Conservation (phyloP, 2,113 vertebrate species). For the Asarcornis scutulata region DNA sequence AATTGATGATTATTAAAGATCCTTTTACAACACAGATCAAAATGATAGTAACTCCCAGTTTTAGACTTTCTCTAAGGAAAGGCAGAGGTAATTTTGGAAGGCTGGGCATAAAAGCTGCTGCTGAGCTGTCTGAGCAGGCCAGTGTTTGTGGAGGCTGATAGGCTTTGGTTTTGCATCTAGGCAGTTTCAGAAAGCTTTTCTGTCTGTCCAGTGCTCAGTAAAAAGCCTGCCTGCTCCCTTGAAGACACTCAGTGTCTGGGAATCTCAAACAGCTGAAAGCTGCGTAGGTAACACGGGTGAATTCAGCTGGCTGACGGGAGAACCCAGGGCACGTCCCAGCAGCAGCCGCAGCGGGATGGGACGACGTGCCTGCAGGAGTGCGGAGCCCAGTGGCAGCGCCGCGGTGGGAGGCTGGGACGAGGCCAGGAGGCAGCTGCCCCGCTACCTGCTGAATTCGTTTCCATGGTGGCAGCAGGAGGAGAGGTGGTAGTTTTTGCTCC, state of each 20-base stretch:
- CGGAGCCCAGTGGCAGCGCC: neutral
- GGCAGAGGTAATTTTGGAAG: neutral
- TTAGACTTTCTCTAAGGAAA: neutral
- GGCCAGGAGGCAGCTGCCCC: neutral
- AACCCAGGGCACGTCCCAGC: neutral
- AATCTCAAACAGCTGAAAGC: neutral
- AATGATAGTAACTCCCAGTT: neutral
- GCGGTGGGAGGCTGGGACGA: neutral
- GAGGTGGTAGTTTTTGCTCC: constrained; percentile 1
- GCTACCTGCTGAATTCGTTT: neutral
- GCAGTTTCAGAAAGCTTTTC: neutral
- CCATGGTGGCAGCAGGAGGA: neutral
- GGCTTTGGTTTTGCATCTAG: neutral
- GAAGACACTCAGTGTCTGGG: neutral
- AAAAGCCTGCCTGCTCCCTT: neutral
- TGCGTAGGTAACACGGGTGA: neutral
- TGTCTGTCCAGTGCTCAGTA: neutral
- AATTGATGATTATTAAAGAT: neutral
- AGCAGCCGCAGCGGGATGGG: neutral
- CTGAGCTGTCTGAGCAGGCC: neutral
- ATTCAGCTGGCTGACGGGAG: neutral
- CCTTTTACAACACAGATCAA: neutral
- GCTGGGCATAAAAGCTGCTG: neutral
- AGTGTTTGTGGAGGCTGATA: neutral
- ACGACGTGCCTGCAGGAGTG: neutral